These are phyloP conservation scores for Drosophila differens DNA, from an alignment of 2,888 invertebrate genomes.

Conservation along the genomic window DNA sequence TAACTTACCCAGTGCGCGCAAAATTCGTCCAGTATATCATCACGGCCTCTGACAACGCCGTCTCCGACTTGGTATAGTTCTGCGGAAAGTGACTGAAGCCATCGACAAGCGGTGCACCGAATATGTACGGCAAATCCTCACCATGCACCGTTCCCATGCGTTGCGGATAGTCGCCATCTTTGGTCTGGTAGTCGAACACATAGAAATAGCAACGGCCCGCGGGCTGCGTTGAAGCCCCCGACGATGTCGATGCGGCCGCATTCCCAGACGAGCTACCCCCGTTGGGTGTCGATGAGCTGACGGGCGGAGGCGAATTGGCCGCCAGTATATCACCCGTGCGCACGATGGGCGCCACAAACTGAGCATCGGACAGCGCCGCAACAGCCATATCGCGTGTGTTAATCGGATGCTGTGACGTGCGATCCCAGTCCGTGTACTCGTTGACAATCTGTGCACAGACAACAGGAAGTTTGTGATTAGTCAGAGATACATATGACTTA, in stretches of 20 bases:
- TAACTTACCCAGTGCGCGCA: slow-evolving; percentile 93
- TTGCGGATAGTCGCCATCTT: slow-evolving; percentile 95
- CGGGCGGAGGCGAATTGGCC: slow-evolving; percentile 86
- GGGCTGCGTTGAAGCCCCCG: slow-evolving; percentile 72
- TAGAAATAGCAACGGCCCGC: slow-evolving; percentile 94
- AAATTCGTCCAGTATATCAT: slow-evolving; percentile 96
- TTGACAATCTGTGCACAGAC: slow-evolving; percentile 88
- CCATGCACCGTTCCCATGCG: slow-evolving; percentile 96
- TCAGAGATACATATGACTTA: too few species aligned
- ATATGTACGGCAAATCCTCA: slow-evolving; percentile 95
- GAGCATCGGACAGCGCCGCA: slow-evolving; percentile 96
- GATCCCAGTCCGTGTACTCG: slow-evolving; percentile 99
- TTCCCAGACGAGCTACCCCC: slow-evolving; percentile 67
- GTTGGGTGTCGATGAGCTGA: slow-evolving; percentile 47
- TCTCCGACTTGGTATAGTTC: slow-evolving; percentile 95
- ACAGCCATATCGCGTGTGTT: slow-evolving; percentile 95
- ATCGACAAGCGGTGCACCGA: slow-evolving; percentile 95
- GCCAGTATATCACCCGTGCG: slow-evolving; percentile 93
- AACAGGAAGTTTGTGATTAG: not conserved
- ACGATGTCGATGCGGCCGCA: slow-evolving; percentile 75
- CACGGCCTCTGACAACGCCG: slow-evolving; percentile 93
- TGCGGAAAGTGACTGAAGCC: slow-evolving; percentile 92
- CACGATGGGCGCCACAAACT: slow-evolving; percentile 96
- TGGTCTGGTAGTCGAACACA: slow-evolving; percentile 96
- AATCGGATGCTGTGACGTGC: slow-evolving; percentile 94